Conservation (phyloP, 2,888 invertebrate species). For the Helobdella robusta region DNA sequence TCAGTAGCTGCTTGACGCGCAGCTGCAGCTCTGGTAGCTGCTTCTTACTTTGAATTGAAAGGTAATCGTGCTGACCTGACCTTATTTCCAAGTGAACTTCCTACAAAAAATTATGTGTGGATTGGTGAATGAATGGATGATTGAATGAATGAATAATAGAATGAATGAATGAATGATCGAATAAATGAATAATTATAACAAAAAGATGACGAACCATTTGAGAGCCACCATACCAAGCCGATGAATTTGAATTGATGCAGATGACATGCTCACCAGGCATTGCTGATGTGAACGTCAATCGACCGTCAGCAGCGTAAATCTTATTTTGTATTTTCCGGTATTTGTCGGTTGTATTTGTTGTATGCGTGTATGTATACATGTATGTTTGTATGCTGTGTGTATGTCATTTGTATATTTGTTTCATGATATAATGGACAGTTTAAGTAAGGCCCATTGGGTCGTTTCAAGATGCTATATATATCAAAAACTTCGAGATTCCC, state of each 20-base stretch:
- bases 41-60: slow-evolving; percentile 90
- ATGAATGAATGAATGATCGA: background rate
- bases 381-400: no score
- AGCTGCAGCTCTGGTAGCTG: slow-evolving; percentile 89
- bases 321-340: no score
- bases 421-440: no score
- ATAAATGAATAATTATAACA: background rate
- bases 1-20: slow-evolving; percentile 84
- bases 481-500: no score
- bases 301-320: slow-evolving; percentile 76
- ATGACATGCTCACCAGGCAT: slow-evolving; percentile 94
- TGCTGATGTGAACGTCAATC: slow-evolving; percentile 92
- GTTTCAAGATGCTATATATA: no score
- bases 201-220: slow-evolving; percentile 62
- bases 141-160: background rate
- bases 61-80: slow-evolving; percentile 97
- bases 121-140: background rate
- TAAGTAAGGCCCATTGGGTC: no score
- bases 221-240: slow-evolving; percentile 94
- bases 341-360: no score
- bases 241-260: slow-evolving; percentile 93
- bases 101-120: slow-evolving; percentile 47
- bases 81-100: slow-evolving; percentile 90
- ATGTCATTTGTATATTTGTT: no score
- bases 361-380: no score